phyloP scores from a whole-genome alignment of 2,797 vertebrate genomes.

The Mus minutoides region DNA sequence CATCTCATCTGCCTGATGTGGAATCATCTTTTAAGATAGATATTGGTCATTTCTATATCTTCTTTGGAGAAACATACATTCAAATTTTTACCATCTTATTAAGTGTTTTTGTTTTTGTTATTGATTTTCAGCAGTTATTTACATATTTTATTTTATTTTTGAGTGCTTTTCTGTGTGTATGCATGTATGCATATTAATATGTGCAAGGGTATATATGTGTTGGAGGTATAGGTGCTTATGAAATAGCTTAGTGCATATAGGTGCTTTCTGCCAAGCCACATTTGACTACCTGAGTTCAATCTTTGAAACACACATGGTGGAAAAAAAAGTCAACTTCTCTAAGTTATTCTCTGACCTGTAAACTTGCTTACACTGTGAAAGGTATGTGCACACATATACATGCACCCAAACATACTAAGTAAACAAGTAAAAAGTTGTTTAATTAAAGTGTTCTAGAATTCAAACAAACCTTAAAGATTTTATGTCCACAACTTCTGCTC shows the following conservation, averaged over 20 bases:
- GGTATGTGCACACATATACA: not conserved
- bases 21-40: not conserved
- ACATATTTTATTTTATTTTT: not conserved
- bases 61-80: not conserved
- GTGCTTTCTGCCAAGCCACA: not conserved
- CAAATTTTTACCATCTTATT: not conserved
- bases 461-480: not conserved
- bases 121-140: not conserved
- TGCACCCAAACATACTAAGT: not conserved
- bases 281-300: not conserved
- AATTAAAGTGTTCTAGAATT: not conserved
- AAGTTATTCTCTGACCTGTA: not conserved
- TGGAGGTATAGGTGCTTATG: not conserved
- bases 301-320: not conserved
- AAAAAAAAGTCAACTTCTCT: not conserved
- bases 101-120: not conserved
- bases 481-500: not conserved
- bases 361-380: not conserved
- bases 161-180: not conserved
- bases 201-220: not conserved
- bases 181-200: not conserved
- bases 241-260: not conserved
- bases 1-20: not conserved
- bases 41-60: not conserved
- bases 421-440: not conserved